Percentiles rank a stretch among this genome's conserved stretches.
These are phyloP conservation scores for Thymelicus sylvestris DNA, from an alignment of 2,888 invertebrate genomes.

Conservation along the genomic window DNA sequence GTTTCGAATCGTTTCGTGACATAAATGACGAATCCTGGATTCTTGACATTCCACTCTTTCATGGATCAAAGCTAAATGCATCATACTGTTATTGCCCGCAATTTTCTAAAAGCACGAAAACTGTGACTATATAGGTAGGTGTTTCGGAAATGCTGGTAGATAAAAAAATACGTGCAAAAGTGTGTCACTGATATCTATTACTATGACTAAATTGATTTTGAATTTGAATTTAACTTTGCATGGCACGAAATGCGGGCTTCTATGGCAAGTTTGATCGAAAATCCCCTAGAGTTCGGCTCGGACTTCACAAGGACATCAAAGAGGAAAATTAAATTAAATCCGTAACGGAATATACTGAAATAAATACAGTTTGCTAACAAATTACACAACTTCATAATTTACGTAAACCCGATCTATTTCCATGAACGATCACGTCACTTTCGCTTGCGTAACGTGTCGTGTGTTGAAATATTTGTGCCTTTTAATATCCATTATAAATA, in stretches of 20 bases:
- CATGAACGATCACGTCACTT: conserved; percentile 17
- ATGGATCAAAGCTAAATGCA: too few species aligned
- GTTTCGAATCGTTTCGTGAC: too few species aligned
- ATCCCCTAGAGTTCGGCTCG: background rate
- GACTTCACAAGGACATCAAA: background rate
- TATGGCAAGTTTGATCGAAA: background rate
- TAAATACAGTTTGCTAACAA: conserved; percentile 9
- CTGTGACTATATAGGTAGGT: too few species aligned
- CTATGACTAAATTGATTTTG: too few species aligned
- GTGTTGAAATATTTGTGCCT: conserved; percentile 8
- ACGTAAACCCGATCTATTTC: conserved; percentile 22
- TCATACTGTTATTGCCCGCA: too few species aligned
- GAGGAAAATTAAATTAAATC: background rate
- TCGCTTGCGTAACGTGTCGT: conserved; percentile 19
- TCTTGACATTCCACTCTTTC: too few species aligned
- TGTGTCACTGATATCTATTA: too few species aligned
- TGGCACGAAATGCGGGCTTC: background rate
- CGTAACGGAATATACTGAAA: background rate
- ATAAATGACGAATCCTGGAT: too few species aligned
- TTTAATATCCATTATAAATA: background rate
- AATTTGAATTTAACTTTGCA: too few species aligned
- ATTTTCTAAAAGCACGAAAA: too few species aligned
- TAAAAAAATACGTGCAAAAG: too few species aligned
- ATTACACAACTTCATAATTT: conserved; percentile 3
- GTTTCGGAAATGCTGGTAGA: too few species aligned